Conservation (phyloP, 2,888 invertebrate species). For the Acanthosepion pharaonis region DNA sequence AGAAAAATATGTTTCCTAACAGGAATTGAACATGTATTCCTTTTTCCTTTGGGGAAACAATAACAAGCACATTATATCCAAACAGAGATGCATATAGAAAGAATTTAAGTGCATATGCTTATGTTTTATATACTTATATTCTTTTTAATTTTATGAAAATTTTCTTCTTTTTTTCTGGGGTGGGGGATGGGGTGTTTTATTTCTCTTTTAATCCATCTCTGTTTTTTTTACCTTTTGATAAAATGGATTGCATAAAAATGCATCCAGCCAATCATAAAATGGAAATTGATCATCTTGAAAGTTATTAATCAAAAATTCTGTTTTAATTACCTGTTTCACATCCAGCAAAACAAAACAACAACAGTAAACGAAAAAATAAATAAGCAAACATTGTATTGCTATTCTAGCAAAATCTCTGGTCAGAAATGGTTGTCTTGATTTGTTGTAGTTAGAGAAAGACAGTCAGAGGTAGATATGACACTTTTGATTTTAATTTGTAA, state of each 20-base stretch:
- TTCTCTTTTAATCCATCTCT: background rate
- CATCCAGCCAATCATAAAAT: slow-evolving; percentile 8
- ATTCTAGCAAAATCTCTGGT: background rate
- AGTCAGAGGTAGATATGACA: background rate
- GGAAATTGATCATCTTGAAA: background rate
- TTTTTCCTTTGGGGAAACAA: too few relatives aligned
- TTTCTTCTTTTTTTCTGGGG: background rate
- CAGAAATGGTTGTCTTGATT: background rate
- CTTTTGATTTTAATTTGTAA: too few relatives aligned
- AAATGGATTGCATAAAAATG: background rate
- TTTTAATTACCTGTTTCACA: background rate
- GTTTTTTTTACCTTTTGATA: background rate
- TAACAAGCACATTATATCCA: too few relatives aligned
- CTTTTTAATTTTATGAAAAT: background rate
- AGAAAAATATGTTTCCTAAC: too few relatives aligned
- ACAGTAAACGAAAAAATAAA: background rate
- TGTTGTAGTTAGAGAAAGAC: background rate
- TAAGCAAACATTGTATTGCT: background rate
- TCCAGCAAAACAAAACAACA: background rate
- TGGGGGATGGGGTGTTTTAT: too few relatives aligned
- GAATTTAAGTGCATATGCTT: background rate
- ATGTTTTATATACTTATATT: background rate
- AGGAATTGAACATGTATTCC: too few relatives aligned
- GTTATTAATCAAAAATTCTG: background rate
- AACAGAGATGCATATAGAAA: background rate